phyloP scores from a whole-genome alignment of 2,888 invertebrate genomes.

The Ichneumoninae sp. region DNA sequence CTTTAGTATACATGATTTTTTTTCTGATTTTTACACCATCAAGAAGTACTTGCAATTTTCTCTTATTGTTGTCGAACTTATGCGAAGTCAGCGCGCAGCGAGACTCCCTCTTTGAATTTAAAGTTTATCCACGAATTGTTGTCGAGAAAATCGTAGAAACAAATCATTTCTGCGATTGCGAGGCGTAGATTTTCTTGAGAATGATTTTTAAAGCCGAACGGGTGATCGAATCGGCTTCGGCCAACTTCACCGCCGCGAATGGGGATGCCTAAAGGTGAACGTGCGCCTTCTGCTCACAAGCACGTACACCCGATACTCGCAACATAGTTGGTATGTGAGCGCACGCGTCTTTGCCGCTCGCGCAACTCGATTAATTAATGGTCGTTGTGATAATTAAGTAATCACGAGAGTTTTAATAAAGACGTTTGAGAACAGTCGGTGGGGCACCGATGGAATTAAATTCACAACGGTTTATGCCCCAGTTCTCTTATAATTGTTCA shows the following conservation, averaged over 20 bases:
- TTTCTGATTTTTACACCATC: too few relatives aligned
- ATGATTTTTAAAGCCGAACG: not conserved
- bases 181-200: not conserved
- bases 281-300: slow-evolving; percentile 8
- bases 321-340: not conserved
- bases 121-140: too few relatives aligned
- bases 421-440: slow-evolving; percentile 37
- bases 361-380: slow-evolving; percentile 68
- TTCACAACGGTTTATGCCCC: slow-evolving; percentile 12
- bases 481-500: not conserved
- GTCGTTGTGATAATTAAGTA: slow-evolving; percentile 63
- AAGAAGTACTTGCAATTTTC: too few relatives aligned
- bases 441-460: slow-evolving; percentile 18
- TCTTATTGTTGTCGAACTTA: too few relatives aligned
- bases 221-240: not conserved
- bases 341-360: slow-evolving; percentile 39
- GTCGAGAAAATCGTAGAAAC: too few relatives aligned
- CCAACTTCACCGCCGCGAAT: not conserved
- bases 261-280: slow-evolving; percentile 2
- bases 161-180: not conserved
- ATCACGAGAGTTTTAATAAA: slow-evolving; percentile 58
- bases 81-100: too few relatives aligned
- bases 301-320: not conserved
- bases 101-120: too few relatives aligned
- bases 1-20: too few relatives aligned